Base-by-base conservation (phyloP, 2,797 vertebrate genomes). In the Aplochiton taeniatus region DNA sequence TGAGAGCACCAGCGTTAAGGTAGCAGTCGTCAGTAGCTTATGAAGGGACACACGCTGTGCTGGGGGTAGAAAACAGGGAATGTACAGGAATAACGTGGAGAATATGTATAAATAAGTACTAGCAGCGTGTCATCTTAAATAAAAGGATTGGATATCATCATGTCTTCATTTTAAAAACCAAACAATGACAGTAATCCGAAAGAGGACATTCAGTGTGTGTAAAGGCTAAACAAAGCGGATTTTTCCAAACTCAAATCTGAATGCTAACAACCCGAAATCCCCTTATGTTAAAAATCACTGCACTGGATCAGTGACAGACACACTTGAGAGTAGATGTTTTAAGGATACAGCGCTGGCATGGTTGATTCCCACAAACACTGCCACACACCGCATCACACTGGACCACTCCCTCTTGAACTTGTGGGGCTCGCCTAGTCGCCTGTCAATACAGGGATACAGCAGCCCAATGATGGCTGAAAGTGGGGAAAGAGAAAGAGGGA, bases 331-430 rank as follows among this genome's bases (percentile, higher is more conserved):
- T 11, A 12, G 47, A 52, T 18, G 16, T 52, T 52, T 20, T 16
- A 90, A 96, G 95, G 97, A 98, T 98, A 98, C 95, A 87, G 96
- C 97, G 1, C 97, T 98, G 82, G 96, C 96, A 11, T 98, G 97
- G 89, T 97, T 98, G 87, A 98, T 98, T 72, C 96, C 97, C 82
- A 98, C 96, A 78, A 98, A 98, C 79, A 97, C 97, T 0, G 96
- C 96, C 69, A 98, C 96, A 13, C 97, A 98, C 78, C 96, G 94
- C 95, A 98, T 98, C 68, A 98, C 96, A 66, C 95, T 98, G 75
- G 96, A 98, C 97, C 97, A 98, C 76, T 98, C 97, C 74, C 96
- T 90, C 85, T 98, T 98, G 83, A 98, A 96, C 82, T 94, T 95
- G 89, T 98, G 97, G n/a, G 96, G 96, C 77, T 96, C 94, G 44